A percentile compares a stretch with the other conserved stretches of the same genome.
Conservation (phyloP, 2,113 vertebrate genomes). For the Struthidea cinerea region DNA sequence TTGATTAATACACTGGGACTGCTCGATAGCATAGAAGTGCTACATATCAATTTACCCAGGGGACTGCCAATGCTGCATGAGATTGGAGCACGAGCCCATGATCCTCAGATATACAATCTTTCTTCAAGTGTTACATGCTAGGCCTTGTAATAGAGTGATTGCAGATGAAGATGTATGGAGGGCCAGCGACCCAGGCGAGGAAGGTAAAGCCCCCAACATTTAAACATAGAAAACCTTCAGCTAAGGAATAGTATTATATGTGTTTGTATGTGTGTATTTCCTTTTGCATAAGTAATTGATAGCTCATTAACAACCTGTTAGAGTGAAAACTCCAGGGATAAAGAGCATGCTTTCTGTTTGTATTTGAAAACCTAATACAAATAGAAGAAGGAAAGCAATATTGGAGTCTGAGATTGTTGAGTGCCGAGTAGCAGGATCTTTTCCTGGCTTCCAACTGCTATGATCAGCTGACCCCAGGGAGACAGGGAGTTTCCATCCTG, state of each 20-base stretch:
- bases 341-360: not conserved
- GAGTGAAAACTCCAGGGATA: slow-evolving; percentile 19
- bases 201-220: not conserved
- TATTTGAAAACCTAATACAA: not conserved
- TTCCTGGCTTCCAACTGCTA: not conserved
- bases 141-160: not conserved
- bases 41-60: not conserved
- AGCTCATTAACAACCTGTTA: slow-evolving; percentile 39
- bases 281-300: slow-evolving; percentile 32
- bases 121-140: not conserved
- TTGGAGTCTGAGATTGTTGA: not conserved
- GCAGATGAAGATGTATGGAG: not conserved
- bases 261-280: not conserved
- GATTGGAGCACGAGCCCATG: not conserved
- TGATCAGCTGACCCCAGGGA: not conserved
- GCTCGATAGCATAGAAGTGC: not conserved
- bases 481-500: not conserved
- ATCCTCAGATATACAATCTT: not conserved
- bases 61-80: not conserved
- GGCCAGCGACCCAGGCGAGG: not conserved
- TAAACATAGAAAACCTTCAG: not conserved
- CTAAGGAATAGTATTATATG: not conserved
- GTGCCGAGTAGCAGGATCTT: not conserved
- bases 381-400: not conserved
- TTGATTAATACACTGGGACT: not conserved